These are phyloP conservation scores for Ctenomys sociabilis DNA, from an alignment of 2,113 vertebrate genomes.

Conservation along the genomic window DNA sequence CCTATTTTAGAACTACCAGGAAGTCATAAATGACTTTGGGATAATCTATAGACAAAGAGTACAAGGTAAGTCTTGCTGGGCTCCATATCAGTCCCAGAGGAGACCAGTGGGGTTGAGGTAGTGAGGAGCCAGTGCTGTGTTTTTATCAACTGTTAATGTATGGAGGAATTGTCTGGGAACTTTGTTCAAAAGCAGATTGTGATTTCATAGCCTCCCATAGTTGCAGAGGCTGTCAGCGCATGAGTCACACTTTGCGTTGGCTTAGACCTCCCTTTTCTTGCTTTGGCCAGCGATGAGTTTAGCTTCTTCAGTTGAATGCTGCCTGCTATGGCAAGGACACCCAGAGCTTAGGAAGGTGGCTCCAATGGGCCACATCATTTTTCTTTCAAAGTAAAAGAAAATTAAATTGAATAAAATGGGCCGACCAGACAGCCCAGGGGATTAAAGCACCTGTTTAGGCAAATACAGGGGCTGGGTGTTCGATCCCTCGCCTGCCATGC, in stretches of 20 bases:
- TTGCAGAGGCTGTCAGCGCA: not conserved
- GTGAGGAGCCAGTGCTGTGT: fast-evolving
- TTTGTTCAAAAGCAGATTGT: not conserved
- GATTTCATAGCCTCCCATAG: not conserved
- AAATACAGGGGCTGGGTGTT: too few species aligned
- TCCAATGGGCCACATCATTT: not conserved
- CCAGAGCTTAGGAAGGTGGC: not conserved
- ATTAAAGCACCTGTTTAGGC: too few species aligned
- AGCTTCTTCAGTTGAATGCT: not conserved
- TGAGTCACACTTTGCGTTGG: not conserved
- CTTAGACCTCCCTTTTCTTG: not conserved
- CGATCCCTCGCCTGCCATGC: too few species aligned
- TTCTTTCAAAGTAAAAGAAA: not conserved
- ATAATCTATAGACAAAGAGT: not conserved
- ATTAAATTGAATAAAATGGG: not conserved
- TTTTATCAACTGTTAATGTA: not conserved
- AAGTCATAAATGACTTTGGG: not conserved
- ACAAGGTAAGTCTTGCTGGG: fast-evolving
- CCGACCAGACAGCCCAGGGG: too few species aligned
- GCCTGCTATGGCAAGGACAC: not conserved
- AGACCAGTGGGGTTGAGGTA: not conserved
- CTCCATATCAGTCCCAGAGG: too few species aligned
- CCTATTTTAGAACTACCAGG: not conserved
- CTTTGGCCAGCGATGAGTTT: not conserved
- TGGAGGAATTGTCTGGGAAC: fast-evolving